These are phyloP conservation scores for Dipodomys stephensi DNA, from an alignment of 2,113 vertebrate species.

Conservation along the genomic window DNA sequence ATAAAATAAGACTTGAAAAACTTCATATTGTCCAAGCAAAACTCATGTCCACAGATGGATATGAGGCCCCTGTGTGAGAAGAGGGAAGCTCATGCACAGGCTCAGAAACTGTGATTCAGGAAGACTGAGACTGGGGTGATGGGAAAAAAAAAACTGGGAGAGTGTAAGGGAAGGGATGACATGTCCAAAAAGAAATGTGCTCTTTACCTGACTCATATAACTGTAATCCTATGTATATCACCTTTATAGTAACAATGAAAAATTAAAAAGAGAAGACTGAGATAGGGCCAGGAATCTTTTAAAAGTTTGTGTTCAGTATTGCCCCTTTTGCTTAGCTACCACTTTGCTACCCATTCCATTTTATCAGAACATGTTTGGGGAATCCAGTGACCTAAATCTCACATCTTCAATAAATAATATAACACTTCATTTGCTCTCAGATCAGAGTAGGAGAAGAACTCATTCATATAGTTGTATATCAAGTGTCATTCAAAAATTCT, in stretches of 20 bases:
- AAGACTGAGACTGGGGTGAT: background rate
- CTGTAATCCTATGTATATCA: no score
- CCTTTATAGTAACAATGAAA: background rate
- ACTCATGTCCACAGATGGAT: slow-evolving; percentile 80
- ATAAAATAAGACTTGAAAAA: slow-evolving; percentile 93
- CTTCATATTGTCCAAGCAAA: slow-evolving; percentile 91
- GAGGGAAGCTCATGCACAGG: fast-evolving
- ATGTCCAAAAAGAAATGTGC: no score
- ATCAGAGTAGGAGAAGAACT: background rate
- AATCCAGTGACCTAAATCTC: background rate
- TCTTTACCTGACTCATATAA: no score
- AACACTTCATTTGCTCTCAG: background rate
- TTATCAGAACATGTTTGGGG: background rate
- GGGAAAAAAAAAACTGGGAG: no score
- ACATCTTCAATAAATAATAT: background rate
- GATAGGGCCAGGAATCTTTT: background rate
- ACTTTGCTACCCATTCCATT: background rate
- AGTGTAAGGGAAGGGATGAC: no score
- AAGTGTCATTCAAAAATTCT: background rate
- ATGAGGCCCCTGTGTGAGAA: slow-evolving; percentile 45
- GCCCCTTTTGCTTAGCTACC: background rate
- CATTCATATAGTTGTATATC: background rate
- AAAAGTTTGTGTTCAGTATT: background rate
- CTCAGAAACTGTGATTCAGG: no score
- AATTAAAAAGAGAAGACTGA: background rate